Base-by-base conservation (phyloP, 2,888 invertebrate species). In the Thereva unica region DNA sequence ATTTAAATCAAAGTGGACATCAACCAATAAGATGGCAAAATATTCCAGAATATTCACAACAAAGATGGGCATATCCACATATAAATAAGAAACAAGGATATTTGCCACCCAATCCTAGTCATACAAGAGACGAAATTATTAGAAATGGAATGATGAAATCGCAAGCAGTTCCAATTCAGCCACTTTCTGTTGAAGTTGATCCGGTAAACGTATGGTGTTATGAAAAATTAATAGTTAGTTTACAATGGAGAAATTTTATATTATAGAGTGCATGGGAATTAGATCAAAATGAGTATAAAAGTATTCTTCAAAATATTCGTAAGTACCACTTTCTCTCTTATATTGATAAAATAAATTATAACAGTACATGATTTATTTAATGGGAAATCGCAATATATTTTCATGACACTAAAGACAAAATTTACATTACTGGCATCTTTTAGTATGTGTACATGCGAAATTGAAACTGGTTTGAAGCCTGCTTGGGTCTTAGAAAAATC, bases 181-280 rank as follows among this genome's bases (percentile, higher is more conserved):
- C 86, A 35, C 82, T 90, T 71, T 83, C 84, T 69, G 83, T 91
- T 68, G 86, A 89, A 74, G 86, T 90, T 68, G 89, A 90, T 81
- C 86, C 87, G 75, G 91, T 90, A 83, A 84, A 76, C 72, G 68
- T 52, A 9, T 55, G 42, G 37, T 54, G 66, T 66, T 57, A 44
- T 52, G 53, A 23, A 38, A 57, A 45, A 38, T 37, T 61, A 34
- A 40, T 12, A 49, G 57, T 50, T 37, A 12, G 12, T 52, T 50
- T 38, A 23, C 2, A 23, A 23, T 23, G 23, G 23, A 23, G 23
- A 23, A 23, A 23, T 34, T 45, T 41, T 50, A 37, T 65, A 23
- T 83, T 81, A 69, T 80, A 88, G 88, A 85, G 86, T 76, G 82
- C 87, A 66, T 88, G 87, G 85, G 86, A 87, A 73, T 76, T 85